Evolutionary conservation across 2,113 vertebrate species (phyloP).

Genomic region (Melanotaenia duboulayi): DNA sequence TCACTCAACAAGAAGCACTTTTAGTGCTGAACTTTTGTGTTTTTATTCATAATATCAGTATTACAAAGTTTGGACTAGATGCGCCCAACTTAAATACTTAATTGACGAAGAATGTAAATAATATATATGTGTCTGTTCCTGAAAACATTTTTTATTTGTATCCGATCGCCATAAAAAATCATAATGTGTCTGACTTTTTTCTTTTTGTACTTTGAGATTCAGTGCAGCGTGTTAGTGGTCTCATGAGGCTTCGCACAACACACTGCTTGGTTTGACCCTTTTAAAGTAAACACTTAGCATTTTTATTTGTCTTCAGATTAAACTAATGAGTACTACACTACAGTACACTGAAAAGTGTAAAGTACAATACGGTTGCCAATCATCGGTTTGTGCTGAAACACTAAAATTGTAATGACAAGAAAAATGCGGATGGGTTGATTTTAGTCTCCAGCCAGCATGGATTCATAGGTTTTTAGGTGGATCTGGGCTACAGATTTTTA

Average conservation of each 20-base stretch:
- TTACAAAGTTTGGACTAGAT: conserved; percentile 28
- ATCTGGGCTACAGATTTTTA: conserved; percentile 38
- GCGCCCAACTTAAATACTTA: conserved; percentile 29
- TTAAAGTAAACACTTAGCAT: neutral
- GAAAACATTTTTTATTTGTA: conserved; percentile 26
- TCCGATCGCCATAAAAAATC: conserved; percentile 30
- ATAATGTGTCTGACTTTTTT: neutral
- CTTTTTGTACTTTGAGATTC: conserved; percentile 40
- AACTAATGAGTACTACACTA: too few species aligned
- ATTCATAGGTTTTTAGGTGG: conserved; percentile 21
- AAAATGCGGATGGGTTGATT: neutral
- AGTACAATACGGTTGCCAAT: too few species aligned
- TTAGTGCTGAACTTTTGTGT: conserved; percentile 22
- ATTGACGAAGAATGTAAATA: conserved; percentile 53
- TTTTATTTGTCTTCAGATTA: too few species aligned
- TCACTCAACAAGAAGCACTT: conserved; percentile 2
- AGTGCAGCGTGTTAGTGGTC: neutral
- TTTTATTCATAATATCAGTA: conserved; percentile 53
- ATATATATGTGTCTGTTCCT: conserved; percentile 23
- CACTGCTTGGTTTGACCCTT: neutral
- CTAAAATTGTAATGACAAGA: too few species aligned
- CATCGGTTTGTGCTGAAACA: too few species aligned
- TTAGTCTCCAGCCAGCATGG: neutral
- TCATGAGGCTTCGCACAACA: neutral
- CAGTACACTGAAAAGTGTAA: too few species aligned